These are phyloP conservation scores for Nyleta sp. DNA, from an alignment of 2,888 invertebrate species.

Conservation along the genomic window DNA sequence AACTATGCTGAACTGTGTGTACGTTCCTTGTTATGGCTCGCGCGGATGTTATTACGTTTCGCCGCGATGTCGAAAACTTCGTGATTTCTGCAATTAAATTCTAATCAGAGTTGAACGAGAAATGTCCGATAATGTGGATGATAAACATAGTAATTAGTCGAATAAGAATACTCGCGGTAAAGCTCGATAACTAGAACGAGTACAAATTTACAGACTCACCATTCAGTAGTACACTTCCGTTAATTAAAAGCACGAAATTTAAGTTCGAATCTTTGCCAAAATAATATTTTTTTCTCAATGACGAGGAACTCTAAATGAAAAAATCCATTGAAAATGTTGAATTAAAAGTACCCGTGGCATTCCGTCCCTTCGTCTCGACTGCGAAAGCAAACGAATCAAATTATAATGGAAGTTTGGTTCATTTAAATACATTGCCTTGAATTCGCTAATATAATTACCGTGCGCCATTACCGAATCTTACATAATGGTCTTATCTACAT, in stretches of 20 bases:
- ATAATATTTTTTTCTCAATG: background rate
- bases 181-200: too few species aligned
- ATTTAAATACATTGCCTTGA: constrained; percentile 26
- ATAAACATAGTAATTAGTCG: constrained; percentile 1
- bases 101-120: constrained; percentile 45
- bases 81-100: constrained; percentile 43
- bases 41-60: constrained; percentile 53
- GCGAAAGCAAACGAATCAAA: constrained; percentile 14
- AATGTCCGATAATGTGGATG: background rate
- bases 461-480: constrained; percentile 8
- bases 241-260: background rate
- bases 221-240: too few species aligned
- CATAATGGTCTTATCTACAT: constrained; percentile 33
- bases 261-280: too few species aligned
- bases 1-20: constrained; percentile 60
- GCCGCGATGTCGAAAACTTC: background rate
- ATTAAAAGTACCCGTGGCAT: background rate
- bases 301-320: background rate
- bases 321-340: background rate
- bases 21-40: constrained; percentile 69
- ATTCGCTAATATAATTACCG: constrained; percentile 14
- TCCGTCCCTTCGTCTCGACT: background rate
- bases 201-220: too few species aligned
- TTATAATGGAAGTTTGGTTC: constrained; percentile 18
- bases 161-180: too few species aligned